These are phyloP conservation scores for Phyllotis vaccarum DNA, from an alignment of 2,797 vertebrate genomes.

Conservation along the genomic window DNA sequence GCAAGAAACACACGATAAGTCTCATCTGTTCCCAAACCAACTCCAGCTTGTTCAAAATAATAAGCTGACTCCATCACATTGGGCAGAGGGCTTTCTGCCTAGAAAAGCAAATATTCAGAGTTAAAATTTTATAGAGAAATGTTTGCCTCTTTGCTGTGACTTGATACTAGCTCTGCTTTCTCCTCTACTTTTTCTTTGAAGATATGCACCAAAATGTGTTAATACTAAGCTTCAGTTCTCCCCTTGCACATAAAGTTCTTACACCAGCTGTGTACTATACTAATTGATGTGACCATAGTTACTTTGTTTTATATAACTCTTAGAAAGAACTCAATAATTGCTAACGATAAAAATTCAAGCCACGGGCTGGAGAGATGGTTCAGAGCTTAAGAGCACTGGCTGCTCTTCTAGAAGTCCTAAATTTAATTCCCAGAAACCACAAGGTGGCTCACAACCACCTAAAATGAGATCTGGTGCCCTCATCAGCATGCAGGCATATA, in stretches of 20 bases:
- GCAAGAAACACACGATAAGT: constrained; percentile 93
- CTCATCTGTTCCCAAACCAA: constrained; percentile 93
- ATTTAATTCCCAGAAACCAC: too few relatives aligned
- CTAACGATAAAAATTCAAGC: neutral
- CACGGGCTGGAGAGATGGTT: neutral
- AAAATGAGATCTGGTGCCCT: too few relatives aligned
- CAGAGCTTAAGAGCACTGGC: too few relatives aligned
- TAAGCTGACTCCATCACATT: constrained; percentile 93
- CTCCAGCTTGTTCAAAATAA: constrained; percentile 95
- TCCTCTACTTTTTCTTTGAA: neutral
- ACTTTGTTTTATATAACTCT: neutral
- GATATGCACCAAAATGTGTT: neutral
- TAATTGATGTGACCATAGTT: neutral
- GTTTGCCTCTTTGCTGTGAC: neutral
- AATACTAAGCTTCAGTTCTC: constrained; percentile 13
- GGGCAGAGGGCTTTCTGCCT: constrained; percentile 90
- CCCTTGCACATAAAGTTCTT: neutral
- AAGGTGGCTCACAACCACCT: too few relatives aligned
- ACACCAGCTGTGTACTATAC: neutral
- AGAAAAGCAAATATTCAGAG: constrained; percentile 51
- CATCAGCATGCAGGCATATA: too few relatives aligned
- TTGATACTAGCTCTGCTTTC: constrained; percentile 18
- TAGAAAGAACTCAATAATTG: constrained; percentile 30
- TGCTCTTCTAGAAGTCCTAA: too few relatives aligned
- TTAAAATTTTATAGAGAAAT: constrained; percentile 67